Conservation (phyloP, 1,140 invertebrate genomes). For the Philopotamus ludificatus region DNA sequence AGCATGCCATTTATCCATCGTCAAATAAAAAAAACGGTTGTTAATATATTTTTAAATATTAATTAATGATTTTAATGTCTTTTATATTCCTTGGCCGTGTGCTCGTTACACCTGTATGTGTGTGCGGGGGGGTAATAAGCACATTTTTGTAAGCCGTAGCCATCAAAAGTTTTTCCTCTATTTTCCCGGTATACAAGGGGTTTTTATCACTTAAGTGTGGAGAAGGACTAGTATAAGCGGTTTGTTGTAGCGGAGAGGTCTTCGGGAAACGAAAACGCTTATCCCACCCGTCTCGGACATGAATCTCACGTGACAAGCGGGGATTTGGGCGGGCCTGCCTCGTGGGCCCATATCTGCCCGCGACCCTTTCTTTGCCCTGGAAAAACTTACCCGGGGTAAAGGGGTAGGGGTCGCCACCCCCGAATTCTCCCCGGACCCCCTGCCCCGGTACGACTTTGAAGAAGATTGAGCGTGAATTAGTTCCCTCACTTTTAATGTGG, state of each 20-base stretch:
- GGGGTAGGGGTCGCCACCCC: background rate
- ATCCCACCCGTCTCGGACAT: conserved; percentile 30
- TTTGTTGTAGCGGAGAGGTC: conserved; percentile 23
- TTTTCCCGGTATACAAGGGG: background rate
- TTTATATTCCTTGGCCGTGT: too few relatives aligned
- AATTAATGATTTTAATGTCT: too few relatives aligned
- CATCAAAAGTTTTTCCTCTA: background rate
- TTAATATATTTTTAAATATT: too few relatives aligned
- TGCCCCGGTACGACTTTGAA: conserved; percentile 26
- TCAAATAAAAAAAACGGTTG: too few relatives aligned
- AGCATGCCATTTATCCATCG: too few relatives aligned
- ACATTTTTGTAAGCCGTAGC: background rate
- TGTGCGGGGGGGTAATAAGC: background rate
- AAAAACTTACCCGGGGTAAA: background rate
- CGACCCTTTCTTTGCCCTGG: background rate
- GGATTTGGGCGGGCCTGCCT: conserved; percentile 24
- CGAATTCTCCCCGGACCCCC: background rate
- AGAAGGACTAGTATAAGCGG: conserved; percentile 14
- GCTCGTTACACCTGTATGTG: too few relatives aligned
- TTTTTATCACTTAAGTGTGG: conserved; percentile 31
- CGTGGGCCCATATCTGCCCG: background rate
- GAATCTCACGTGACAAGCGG: conserved; percentile 37
- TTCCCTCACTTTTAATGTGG: conserved; percentile 21
- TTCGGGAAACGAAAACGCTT: conserved; percentile 31
- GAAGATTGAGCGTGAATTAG: conserved; percentile 33